Evolutionary conservation across 2,797 vertebrate genomes (phyloP).

Genomic region (Bucorvus abyssinicus): DNA sequence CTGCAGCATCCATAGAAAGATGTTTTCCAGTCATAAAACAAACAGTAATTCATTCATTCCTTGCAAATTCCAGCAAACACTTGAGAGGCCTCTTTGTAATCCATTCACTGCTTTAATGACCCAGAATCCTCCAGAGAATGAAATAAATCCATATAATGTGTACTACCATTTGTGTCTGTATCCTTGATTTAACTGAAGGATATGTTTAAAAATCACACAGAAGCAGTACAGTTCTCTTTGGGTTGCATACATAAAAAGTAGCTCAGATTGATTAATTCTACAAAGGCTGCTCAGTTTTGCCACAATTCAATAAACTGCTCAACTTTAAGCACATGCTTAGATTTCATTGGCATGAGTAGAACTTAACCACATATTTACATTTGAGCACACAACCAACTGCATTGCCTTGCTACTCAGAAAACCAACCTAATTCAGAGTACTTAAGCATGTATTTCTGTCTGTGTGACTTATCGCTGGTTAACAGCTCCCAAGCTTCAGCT

Average conservation of each 20-base stretch:
- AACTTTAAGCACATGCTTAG: not conserved
- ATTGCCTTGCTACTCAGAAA: not conserved
- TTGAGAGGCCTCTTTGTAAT: conserved; percentile 46
- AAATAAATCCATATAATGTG: conserved; percentile 39
- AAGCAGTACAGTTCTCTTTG: not conserved
- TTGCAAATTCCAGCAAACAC: conserved; percentile 52
- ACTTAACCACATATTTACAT: not conserved
- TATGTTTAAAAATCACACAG: not conserved
- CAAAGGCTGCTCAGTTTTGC: not conserved
- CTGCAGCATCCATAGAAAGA: conserved; percentile 23
- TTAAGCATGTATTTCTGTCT: not conserved
- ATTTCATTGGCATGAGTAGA: not conserved
- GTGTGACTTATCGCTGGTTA: not conserved
- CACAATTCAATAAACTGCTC: not conserved
- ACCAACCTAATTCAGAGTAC: not conserved
- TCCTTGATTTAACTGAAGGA: not conserved
- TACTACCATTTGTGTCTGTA: conserved; percentile 3
- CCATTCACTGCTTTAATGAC: conserved; percentile 46
- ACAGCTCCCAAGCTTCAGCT: not conserved
- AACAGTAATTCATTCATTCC: conserved; percentile 46
- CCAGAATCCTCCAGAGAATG: conserved; percentile 36
- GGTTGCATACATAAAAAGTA: not conserved
- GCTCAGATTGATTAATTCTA: conserved; percentile 29
- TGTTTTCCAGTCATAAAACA: conserved; percentile 30
- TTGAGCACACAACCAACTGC: not conserved